Base-by-base conservation (phyloP, 1,140 invertebrate species). In the Heliconius nattereri region DNA sequence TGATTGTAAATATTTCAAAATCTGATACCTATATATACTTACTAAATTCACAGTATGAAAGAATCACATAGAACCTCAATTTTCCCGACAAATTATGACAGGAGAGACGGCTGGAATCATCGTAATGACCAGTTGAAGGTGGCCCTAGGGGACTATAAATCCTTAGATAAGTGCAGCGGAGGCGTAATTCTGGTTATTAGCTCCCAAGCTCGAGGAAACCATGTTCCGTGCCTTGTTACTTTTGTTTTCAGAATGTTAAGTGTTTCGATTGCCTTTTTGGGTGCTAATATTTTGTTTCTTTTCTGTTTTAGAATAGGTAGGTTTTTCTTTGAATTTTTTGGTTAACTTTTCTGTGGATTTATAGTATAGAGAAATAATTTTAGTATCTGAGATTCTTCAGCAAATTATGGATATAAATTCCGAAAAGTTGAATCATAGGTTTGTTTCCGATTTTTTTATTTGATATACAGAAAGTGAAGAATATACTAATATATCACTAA, bases 1-100 rank as follows among this genome's bases (percentile, higher is more conserved):
- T 23, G 8, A 52, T 54, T 20, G 19, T n/a, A n/a, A 54, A 54
- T 54, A 57, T 57, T 57, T 57, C n/a, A 57, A n/a, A 57, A 57
- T 11, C n/a, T 9, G n/a, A 23, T n/a, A 20, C n/a, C n/a, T 57
- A 57, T 11, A n/a, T 57, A 57, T 57, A 52, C 19, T 60, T 57
- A 52, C 19, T 60, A 60, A 23, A 26, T 60, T 60, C n/a, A 60
- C 23, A 66, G 23, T 6, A 71, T 71, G 49, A 71, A 29, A 71
- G 80, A 49, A 83, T 85, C 84, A 82, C 78, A 83, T 82, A 81
- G 76, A 72, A 45, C 71, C 52, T 75, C 83, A 85, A 86, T 85
- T 82, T 83, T 76, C 78, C 52, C 76, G 73, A 83, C 81, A 80
- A 83, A 83, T 83, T 83, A 83, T 78, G 81, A 83, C 71, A 75